A percentile compares a stretch with the other conserved stretches of the same genome.
Evolutionary conservation across 30 jellyfish, hydroid and myxozoan species (phyloP).

Genomic region (Aurelia sp.): DNA sequence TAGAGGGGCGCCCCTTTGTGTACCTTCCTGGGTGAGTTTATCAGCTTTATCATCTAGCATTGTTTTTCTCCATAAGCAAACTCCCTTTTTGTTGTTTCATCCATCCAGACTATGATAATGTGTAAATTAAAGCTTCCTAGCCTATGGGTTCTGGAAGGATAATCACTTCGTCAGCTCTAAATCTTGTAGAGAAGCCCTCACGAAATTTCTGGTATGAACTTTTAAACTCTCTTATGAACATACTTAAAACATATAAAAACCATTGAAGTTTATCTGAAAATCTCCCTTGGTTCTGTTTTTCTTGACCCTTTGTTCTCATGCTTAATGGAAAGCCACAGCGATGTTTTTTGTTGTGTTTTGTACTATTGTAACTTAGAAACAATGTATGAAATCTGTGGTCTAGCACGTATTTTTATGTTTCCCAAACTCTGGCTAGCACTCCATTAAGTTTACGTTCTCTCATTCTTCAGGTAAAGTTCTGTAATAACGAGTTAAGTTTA

Average conservation of each 20-base stretch:
- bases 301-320: not conserved
- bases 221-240: too few relatives aligned
- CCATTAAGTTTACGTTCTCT: constrained; percentile 15
- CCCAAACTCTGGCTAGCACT: constrained; percentile 42
- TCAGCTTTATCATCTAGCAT: not conserved
- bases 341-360: constrained; percentile 22
- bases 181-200: too few relatives aligned
- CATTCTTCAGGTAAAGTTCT: too few relatives aligned
- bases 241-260: too few relatives aligned
- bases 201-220: too few relatives aligned
- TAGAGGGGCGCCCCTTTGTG: constrained; percentile 57
- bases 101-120: too few relatives aligned
- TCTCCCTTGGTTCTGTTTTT: not conserved
- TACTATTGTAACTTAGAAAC: constrained; percentile 31
- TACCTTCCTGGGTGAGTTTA: constrained; percentile 58
- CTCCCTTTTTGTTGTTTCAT: not conserved
- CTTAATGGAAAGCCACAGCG: constrained; percentile 23
- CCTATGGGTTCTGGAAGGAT: too few relatives aligned
- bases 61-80: not conserved
- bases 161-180: too few relatives aligned
- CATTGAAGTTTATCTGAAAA: too few relatives aligned
- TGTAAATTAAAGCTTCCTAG: too few relatives aligned
- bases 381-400: constrained; percentile 49
- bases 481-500: too few relatives aligned
- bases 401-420: constrained; percentile 43